Conservation (phyloP, 2,888 invertebrate species). For the Drosophila hawaiiensis region DNA sequence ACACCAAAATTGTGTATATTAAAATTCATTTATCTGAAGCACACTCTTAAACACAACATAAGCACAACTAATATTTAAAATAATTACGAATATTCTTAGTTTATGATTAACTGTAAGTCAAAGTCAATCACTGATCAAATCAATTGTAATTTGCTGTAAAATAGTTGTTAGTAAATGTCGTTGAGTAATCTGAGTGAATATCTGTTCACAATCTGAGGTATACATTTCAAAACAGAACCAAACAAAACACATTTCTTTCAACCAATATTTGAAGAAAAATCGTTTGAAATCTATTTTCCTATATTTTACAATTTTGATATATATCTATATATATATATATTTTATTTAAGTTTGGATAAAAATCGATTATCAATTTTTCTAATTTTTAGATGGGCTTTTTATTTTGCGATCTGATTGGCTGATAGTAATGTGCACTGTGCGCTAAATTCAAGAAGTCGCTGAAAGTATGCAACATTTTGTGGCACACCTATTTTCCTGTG, state of each 20-base stretch:
- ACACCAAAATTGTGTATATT: neutral
- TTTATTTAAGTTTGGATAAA: no score
- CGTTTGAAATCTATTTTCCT: neutral
- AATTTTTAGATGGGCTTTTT: neutral
- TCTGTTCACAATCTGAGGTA: neutral
- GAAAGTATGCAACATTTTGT: neutral
- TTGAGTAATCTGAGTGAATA: conserved; percentile 1
- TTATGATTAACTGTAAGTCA: conserved; percentile 24
- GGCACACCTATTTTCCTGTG: neutral
- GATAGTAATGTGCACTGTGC: neutral
- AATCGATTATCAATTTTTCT: no score
- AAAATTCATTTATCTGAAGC: conserved; percentile 3
- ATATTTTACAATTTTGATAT: neutral
- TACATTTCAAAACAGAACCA: neutral
- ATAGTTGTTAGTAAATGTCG: conserved; percentile 38
- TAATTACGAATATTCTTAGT: neutral
- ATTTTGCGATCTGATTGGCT: neutral
- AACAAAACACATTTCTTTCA: neutral
- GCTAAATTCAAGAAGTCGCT: neutral
- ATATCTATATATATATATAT: neutral
- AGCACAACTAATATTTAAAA: conserved; percentile 21
- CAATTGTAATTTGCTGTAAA: conserved; percentile 38
- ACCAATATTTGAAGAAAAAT: neutral
- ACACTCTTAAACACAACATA: conserved; percentile 7
- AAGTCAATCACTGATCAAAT: conserved; percentile 56